Conservation (phyloP, 1,140 invertebrate species). For the Reticulitermes speratus region DNA sequence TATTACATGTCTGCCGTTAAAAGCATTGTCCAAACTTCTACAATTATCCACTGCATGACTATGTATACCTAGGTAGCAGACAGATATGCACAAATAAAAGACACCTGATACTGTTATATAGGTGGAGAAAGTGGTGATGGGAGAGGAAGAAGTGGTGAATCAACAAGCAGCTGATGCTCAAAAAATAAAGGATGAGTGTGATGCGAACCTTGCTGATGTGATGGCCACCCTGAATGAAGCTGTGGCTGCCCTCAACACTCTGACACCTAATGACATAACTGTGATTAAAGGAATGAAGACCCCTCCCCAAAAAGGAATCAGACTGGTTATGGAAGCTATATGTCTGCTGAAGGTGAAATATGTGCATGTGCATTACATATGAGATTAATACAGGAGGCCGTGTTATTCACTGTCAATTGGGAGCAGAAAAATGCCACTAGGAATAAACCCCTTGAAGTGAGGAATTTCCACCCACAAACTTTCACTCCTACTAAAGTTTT, state of each 20-base stretch:
- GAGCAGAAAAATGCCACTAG: no score
- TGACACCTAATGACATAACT: slow-evolving; percentile 90
- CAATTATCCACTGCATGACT: no score
- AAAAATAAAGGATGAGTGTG: slow-evolving; percentile 92
- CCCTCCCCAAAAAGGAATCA: slow-evolving; percentile 84
- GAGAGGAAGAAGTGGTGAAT: slow-evolving; percentile 68
- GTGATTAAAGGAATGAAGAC: slow-evolving; percentile 97
- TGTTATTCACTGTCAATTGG: no score
- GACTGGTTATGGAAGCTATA: slow-evolving; percentile 93
- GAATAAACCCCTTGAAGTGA: no score
- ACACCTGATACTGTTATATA: slow-evolving; percentile 12
- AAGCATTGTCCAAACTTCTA: no score
- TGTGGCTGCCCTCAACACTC: slow-evolving; percentile 82
- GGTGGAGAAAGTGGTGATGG: slow-evolving; percentile 56
- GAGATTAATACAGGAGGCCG: background rate
- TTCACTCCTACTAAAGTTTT: no score
- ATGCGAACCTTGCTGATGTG: slow-evolving; percentile 88
- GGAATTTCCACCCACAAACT: no score
- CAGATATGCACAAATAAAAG: no score
- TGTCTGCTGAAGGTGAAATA: slow-evolving; percentile 83
- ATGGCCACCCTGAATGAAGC: slow-evolving; percentile 92
- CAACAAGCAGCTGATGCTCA: slow-evolving; percentile 78
- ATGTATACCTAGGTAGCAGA: no score
- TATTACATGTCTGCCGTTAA: no score
- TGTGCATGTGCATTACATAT: no score